phyloP scores from a whole-genome alignment of 2,113 vertebrate species.

The Entelurus aequoreus region DNA sequence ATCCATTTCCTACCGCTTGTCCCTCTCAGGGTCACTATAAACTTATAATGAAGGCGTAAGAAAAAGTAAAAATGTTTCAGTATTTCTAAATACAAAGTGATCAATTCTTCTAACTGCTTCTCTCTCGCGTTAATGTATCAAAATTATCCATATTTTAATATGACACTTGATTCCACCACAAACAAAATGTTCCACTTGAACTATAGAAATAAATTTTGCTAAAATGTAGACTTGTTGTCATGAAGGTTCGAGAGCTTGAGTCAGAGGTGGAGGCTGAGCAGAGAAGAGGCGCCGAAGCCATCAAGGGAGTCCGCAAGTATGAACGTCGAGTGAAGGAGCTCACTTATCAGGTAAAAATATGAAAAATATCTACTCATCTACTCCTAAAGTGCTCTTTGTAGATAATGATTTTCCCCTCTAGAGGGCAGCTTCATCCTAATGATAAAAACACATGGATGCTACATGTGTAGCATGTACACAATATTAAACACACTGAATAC shows the following conservation, averaged over 20 bases:
- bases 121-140: no score
- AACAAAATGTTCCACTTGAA: no score
- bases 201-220: background rate
- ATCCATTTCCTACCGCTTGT: no score
- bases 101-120: no score
- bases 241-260: constrained; percentile 66
- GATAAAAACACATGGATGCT: constrained; percentile 6
- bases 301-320: constrained; percentile 69
- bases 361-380: constrained; percentile 20
- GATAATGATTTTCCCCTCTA: constrained; percentile 31
- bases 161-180: no score
- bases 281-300: constrained; percentile 56
- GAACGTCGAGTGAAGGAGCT: constrained; percentile 70
- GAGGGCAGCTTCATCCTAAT: constrained; percentile 40
- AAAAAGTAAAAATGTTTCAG: no score
- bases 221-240: constrained; percentile 12
- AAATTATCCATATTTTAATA: no score
- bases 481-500: background rate
- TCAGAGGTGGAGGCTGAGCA: constrained; percentile 64
- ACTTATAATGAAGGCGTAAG: no score
- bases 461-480: constrained; percentile 15
- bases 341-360: constrained; percentile 61
- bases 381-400: constrained; percentile 6
- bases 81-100: no score
- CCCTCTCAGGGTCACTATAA: no score